Evolutionary conservation across 2,797 vertebrate genomes (phyloP).

Genomic region (Sarcoramphus papa): DNA sequence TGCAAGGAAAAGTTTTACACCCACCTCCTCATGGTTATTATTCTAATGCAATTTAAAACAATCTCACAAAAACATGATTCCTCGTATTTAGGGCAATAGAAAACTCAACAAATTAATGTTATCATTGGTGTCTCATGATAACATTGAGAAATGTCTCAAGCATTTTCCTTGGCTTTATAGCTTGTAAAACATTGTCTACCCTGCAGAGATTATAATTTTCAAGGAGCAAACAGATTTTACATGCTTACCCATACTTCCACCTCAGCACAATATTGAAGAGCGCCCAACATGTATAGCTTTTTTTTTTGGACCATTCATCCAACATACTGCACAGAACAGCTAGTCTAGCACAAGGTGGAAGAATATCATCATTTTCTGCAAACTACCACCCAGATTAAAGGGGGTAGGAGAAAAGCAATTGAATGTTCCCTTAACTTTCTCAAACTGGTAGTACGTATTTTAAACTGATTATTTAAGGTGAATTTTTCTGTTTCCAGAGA

Average conservation of each 20-base stretch:
- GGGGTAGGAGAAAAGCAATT: neutral
- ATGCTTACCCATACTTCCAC: neutral
- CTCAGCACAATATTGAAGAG: neutral
- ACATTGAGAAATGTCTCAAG: neutral
- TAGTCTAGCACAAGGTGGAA: neutral
- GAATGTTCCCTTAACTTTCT: neutral
- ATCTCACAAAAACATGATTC: neutral
- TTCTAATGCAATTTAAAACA: neutral
- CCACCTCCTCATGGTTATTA: neutral
- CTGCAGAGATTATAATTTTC: neutral
- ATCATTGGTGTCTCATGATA: neutral
- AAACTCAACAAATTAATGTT: neutral
- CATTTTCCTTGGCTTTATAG: neutral
- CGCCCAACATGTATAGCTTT: neutral
- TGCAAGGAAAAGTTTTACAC: neutral
- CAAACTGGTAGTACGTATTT: rapidly evolving
- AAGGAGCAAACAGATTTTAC: neutral
- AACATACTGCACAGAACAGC: neutral
- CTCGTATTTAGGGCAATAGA: neutral
- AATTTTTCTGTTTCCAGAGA: neutral
- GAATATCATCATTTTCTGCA: neutral
- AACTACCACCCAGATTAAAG: neutral
- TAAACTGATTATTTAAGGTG: neutral
- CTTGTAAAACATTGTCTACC: neutral
- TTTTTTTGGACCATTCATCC: neutral